These are phyloP conservation scores for Hydractinia echinata DNA, from an alignment of 30 jellyfish, hydroid and myxozoan genomes.

Conservation along the genomic window DNA sequence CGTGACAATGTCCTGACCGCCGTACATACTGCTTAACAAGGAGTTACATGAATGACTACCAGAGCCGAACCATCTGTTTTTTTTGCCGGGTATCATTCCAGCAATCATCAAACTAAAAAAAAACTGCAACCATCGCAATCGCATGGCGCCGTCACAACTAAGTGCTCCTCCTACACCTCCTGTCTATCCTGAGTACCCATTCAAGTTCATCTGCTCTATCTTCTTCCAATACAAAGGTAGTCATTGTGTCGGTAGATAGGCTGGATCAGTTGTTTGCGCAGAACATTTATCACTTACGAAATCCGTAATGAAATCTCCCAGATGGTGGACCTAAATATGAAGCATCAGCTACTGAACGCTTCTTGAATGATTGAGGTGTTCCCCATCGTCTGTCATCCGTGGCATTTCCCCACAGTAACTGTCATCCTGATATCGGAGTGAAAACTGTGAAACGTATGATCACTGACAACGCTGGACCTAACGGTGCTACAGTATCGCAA, in stretches of 20 bases:
- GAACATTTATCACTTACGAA: neutral
- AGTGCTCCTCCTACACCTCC: no score
- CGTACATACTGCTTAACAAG: neutral
- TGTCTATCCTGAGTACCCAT: neutral
- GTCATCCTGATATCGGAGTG: slow-evolving; percentile 4
- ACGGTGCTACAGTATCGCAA: slow-evolving; percentile 1
- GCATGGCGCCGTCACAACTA: no score
- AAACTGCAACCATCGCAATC: no score
- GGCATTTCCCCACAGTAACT: slow-evolving; percentile 19
- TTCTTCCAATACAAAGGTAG: neutral
- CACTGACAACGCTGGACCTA: neutral
- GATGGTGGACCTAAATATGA: slow-evolving; percentile 14
- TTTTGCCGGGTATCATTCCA: no score
- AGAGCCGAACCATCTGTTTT: no score
- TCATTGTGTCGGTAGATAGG: neutral
- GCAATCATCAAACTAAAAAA: no score
- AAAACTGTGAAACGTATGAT: slow-evolving; percentile 15
- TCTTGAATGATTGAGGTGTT: slow-evolving; percentile 3
- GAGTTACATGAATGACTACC: no score
- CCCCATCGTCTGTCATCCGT: neutral
- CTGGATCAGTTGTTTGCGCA: neutral
- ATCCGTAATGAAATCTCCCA: neutral
- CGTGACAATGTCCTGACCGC: neutral
- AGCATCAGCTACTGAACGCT: neutral
- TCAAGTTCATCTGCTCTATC: neutral